These are phyloP conservation scores for Ophioninae sp. DNA, from an alignment of 2,888 invertebrate genomes.

Conservation along the genomic window DNA sequence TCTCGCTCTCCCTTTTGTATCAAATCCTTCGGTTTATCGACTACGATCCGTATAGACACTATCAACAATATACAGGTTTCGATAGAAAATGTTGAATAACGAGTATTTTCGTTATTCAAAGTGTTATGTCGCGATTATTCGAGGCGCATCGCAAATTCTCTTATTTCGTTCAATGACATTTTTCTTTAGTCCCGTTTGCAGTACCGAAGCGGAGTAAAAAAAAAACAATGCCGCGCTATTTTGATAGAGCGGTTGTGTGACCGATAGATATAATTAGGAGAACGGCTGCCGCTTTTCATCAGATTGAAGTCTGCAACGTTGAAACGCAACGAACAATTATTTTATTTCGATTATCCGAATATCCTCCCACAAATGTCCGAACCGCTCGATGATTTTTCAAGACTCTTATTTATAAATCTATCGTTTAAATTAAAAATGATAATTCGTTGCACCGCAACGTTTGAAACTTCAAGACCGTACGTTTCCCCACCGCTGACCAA, in stretches of 20 bases:
- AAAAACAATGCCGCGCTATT: slow-evolving; percentile 15
- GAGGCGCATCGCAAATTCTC: slow-evolving; percentile 14
- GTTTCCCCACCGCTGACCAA: background rate
- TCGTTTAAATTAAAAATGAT: too few species aligned
- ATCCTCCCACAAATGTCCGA: too few species aligned
- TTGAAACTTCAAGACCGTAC: too few species aligned
- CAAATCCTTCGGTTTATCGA: slow-evolving; percentile 72
- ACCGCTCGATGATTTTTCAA: too few species aligned
- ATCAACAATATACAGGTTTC: slow-evolving; percentile 71
- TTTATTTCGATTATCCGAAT: too few species aligned
- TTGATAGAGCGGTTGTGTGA: background rate
- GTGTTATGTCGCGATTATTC: slow-evolving; percentile 56
- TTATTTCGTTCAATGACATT: slow-evolving; percentile 16
- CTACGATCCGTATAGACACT: slow-evolving; percentile 70
- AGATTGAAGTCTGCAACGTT: too few species aligned
- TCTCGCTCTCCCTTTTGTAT: slow-evolving; percentile 65
- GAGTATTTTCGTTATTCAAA: slow-evolving; percentile 56
- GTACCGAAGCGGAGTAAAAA: slow-evolving; percentile 24
- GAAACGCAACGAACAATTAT: too few species aligned
- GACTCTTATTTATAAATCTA: too few species aligned
- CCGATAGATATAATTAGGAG: background rate
- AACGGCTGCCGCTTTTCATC: too few species aligned
- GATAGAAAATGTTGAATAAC: slow-evolving; percentile 73
- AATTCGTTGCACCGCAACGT: too few species aligned
- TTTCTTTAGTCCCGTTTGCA: slow-evolving; percentile 29